Conservation (phyloP, 2,797 vertebrate genomes). For the Yasuhikotakia modesta region DNA sequence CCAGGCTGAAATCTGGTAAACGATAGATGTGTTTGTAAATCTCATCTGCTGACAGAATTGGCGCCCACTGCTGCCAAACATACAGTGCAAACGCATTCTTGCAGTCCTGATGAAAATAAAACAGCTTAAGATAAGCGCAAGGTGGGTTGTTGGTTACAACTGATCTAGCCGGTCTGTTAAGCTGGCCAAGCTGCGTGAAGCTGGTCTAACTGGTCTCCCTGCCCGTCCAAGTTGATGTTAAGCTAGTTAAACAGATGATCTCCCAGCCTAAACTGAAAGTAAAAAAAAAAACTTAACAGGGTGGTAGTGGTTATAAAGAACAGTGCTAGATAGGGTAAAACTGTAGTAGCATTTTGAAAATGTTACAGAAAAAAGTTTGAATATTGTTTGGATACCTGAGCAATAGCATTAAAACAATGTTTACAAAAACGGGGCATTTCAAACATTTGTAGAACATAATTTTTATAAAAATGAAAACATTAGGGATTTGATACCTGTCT, state of each 20-base stretch:
- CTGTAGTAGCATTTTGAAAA: too few relatives aligned
- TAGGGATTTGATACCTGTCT: too few relatives aligned
- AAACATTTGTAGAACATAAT: too few relatives aligned
- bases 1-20: conserved; percentile 14
- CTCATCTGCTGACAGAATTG: conserved; percentile 73
- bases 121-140: not conserved
- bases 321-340: not conserved
- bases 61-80: conserved; percentile 57
- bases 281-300: not conserved
- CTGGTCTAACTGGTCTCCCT: not conserved
- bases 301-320: not conserved
- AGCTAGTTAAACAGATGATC: not conserved
- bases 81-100: conserved; percentile 19
- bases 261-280: not conserved
- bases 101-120: not conserved
- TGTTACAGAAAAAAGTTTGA: too few relatives aligned
- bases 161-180: not conserved
- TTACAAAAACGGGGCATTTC: too few relatives aligned
- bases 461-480: too few relatives aligned
- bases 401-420: too few relatives aligned
- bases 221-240: not conserved
- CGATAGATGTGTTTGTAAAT: conserved; percentile 62
- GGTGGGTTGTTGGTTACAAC: not conserved
- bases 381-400: too few relatives aligned
- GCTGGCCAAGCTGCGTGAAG: not conserved